Base-by-base conservation (phyloP, 2,888 invertebrate species). In the Stenodera caucasica region DNA sequence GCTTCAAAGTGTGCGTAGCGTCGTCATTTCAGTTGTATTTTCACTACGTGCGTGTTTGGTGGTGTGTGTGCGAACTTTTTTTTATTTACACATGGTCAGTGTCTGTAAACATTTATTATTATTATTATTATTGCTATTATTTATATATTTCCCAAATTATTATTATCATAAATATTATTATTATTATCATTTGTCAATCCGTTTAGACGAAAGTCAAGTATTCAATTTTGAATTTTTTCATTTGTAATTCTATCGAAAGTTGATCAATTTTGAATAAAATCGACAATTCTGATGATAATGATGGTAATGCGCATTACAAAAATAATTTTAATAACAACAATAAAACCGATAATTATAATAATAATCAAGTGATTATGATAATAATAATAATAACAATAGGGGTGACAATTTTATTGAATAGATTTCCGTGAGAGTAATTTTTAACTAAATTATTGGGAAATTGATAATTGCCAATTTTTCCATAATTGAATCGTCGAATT, bases 81-180 rank as follows among this genome's bases (percentile, higher is more conserved):
- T 78, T 76, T 75, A 74, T 76, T 78, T 80, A 75, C 77, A 78
- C 78, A 79, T 79, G 80, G 79, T 80, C 75, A 79, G 80, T 80
- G 74, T 69, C 60, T 64, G 26, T 26, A 26, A 26, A 26, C 59
- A 63, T 66, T 57, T 61, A 62, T 64, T 49, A 32, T 49, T 59
- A 58, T 54, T 59, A 33, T 56, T 57, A 60, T 54, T 51, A n/a
- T n/a, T n/a, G n/a, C n/a, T n/a, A n/a, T n/a, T n/a, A n/a, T n/a
- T n/a, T n/a, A n/a, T n/a, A n/a, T n/a, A 18, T n/a, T 32, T 18
- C 12, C n/a, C n/a, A n/a, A 9, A 18, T 15, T 45, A n/a, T n/a
- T n/a, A n/a, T n/a, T n/a, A n/a, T n/a, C n/a, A n/a, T n/a, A n/a
- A n/a, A n/a, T n/a, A n/a, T n/a, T n/a, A n/a, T n/a, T n/a, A n/a